A percentile compares a stretch with the other conserved stretches of the same genome.
phyloP scores from a whole-genome alignment of 2,888 invertebrate species.

The Ligdia adustata region DNA sequence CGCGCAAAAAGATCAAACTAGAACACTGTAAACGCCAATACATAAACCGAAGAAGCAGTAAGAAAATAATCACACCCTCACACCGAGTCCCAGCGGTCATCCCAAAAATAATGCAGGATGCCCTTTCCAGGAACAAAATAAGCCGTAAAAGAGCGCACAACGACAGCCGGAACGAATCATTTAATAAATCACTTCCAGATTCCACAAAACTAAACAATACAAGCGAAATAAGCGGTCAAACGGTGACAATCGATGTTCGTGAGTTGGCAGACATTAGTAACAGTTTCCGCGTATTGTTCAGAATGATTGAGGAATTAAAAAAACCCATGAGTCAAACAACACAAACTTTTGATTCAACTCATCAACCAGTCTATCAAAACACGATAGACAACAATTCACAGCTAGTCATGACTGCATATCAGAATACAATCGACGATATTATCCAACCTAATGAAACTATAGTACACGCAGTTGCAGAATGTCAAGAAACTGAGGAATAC shows the following conservation, averaged over 20 bases:
- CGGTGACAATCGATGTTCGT: constrained; percentile 40
- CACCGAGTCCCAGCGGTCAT: constrained; percentile 57
- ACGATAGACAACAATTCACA: not conserved
- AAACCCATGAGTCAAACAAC: constrained; percentile 20
- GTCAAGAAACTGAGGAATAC: constrained; percentile 21
- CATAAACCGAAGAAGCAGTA: constrained; percentile 48
- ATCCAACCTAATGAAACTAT: constrained; percentile 5
- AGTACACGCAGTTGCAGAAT: constrained; percentile 18
- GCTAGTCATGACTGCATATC: not conserved
- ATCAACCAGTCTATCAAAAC: not conserved
- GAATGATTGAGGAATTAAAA: constrained; percentile 51
- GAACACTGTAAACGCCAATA: constrained; percentile 49
- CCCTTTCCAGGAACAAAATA: constrained; percentile 32
- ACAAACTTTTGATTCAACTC: not conserved
- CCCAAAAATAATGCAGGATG: constrained; percentile 49
- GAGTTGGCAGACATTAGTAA: constrained; percentile 51
- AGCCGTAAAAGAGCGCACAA: constrained; percentile 47
- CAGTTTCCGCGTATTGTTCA: constrained; percentile 51
- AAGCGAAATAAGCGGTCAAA: constrained; percentile 30
- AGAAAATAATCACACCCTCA: constrained; percentile 51
- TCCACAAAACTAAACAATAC: constrained; percentile 49
- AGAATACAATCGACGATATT: not conserved
- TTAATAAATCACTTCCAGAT: constrained; percentile 53
- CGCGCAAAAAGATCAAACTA: constrained; percentile 47
- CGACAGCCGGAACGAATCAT: constrained; percentile 25